Percentiles rank a stretch among this genome's conserved stretches.
phyloP scores from a whole-genome alignment of 2,113 vertebrate genomes.

The Ursus arctos region DNA sequence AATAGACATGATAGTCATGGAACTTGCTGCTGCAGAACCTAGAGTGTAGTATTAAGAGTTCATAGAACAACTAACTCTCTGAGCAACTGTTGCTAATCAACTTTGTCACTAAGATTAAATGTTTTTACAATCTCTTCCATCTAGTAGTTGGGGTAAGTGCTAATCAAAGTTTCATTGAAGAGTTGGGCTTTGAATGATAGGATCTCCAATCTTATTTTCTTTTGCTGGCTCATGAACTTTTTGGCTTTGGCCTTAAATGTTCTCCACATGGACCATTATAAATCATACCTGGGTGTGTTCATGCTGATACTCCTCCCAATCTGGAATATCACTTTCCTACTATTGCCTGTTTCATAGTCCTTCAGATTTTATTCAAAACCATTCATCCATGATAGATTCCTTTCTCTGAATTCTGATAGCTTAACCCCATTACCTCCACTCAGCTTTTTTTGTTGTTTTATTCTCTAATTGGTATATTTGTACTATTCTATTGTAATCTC shows the following conservation, averaged over 20 bases:
- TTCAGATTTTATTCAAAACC: conserved; percentile 27
- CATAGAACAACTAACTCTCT: not conserved
- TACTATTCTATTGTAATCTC: conserved; percentile 19
- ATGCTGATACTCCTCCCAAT: not conserved
- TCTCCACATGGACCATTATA: not conserved
- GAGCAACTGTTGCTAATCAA: not conserved
- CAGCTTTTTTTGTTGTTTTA: not conserved
- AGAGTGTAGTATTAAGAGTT: not conserved
- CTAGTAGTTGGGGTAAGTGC: conserved; percentile 7
- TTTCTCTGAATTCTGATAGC: conserved; percentile 11
- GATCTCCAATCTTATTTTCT: not conserved
- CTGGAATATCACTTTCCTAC: not conserved
- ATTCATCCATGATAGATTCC: not conserved
- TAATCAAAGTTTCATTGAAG: not conserved
- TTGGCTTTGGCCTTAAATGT: not conserved
- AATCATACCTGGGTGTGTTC: not conserved
- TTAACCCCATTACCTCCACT: not conserved
- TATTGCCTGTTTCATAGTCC: not conserved
- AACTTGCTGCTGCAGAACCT: not conserved
- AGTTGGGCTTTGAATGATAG: not conserved
- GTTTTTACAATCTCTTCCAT: not conserved
- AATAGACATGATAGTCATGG: not conserved
- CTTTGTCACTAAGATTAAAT: not conserved
- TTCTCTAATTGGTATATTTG: conserved; percentile 6
- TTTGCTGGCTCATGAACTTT: conserved; percentile 23